Evolutionary conservation across 2,888 invertebrate species (phyloP).

Genomic region (Aleiodes alternator): DNA sequence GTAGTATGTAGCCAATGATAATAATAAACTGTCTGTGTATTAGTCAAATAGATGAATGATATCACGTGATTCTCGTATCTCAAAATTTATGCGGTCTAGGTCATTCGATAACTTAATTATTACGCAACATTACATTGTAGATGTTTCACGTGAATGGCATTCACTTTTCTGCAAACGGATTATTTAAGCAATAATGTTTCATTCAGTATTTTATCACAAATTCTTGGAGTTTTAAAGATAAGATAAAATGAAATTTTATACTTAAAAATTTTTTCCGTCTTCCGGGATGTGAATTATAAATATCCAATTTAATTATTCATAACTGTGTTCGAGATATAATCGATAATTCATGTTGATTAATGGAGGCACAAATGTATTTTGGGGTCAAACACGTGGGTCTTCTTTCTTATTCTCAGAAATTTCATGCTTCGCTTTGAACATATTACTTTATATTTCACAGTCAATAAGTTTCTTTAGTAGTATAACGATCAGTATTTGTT

Average conservation of each 20-base stretch:
- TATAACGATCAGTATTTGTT: too few species aligned
- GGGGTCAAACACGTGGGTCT: neutral
- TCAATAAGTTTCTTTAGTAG: too few species aligned
- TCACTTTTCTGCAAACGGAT: neutral
- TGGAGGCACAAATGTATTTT: neutral
- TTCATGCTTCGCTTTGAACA: too few species aligned
- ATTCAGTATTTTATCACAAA: too few species aligned
- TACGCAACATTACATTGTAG: neutral
- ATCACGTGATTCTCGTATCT: conserved; percentile 15
- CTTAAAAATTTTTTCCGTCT: neutral
- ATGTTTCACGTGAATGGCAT: conserved; percentile 3
- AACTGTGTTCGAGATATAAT: neutral
- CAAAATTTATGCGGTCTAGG: conserved; percentile 16
- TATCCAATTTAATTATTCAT: too few species aligned
- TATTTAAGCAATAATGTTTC: too few species aligned
- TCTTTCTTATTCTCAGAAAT: too few species aligned
- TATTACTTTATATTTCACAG: too few species aligned
- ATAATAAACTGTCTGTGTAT: conserved; percentile 1
- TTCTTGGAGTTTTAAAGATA: neutral
- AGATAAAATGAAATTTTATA: neutral
- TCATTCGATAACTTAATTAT: neutral
- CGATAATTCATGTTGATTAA: neutral
- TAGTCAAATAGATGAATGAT: conserved; percentile 2
- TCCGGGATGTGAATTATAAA: conserved; percentile 1
- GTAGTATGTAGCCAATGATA: neutral